Conservation (phyloP, 37 sponge, comb jelly and placozoan genomes). For the Haliclona indistincta region DNA sequence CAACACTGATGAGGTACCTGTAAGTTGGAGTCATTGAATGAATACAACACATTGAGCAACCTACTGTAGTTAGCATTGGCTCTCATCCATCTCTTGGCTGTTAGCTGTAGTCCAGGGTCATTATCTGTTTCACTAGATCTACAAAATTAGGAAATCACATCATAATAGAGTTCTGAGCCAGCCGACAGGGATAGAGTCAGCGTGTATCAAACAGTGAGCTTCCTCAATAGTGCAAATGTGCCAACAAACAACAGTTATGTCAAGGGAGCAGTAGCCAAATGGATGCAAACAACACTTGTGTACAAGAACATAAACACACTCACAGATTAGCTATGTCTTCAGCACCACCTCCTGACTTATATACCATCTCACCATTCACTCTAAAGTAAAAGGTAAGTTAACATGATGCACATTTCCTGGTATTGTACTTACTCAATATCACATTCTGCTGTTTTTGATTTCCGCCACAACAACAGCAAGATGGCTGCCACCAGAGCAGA, state of each 20-base stretch:
- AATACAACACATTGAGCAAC: background rate
- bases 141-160: too few species aligned
- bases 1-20: background rate
- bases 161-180: too few species aligned
- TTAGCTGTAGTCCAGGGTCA: background rate
- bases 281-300: too few species aligned
- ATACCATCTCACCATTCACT: background rate
- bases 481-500: background rate
- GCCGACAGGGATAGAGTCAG: too few species aligned
- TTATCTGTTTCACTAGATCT: too few species aligned
- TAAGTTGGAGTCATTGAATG: background rate
- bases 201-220: too few species aligned
- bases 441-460: background rate
- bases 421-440: constrained; percentile 1
- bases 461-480: background rate
- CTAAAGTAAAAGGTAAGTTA: too few species aligned
- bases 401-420: too few species aligned
- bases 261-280: too few species aligned
- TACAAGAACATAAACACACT: too few species aligned
- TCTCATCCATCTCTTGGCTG: constrained; percentile 18
- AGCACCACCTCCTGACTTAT: background rate
- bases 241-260: too few species aligned
- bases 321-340: background rate
- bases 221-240: too few species aligned
- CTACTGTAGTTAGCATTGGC: constrained; percentile 15